Conservation (phyloP, 2,888 invertebrate genomes). For the Ephialtes manifestator region DNA sequence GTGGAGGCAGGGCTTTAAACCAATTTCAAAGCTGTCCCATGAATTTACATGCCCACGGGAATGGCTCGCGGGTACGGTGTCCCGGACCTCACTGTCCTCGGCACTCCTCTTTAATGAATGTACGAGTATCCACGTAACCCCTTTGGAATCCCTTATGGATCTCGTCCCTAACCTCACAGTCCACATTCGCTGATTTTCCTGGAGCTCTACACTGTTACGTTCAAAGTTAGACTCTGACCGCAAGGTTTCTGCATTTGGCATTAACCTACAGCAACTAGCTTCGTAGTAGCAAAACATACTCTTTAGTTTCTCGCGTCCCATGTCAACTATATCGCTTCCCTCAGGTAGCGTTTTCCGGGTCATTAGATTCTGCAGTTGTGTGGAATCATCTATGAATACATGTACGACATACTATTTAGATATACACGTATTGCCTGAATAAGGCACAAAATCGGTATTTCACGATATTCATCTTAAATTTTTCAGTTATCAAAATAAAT, state of each 20-base stretch:
- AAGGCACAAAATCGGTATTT: too few relatives aligned
- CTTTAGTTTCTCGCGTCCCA: neutral
- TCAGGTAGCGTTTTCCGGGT: constrained; percentile 16
- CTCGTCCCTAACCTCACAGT: constrained; percentile 44
- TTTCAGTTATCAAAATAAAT: too few relatives aligned
- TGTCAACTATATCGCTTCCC: neutral
- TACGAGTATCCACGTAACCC: constrained; percentile 64
- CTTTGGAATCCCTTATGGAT: constrained; percentile 61
- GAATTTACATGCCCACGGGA: constrained; percentile 71
- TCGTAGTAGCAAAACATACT: neutral
- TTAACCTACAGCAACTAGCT: neutral
- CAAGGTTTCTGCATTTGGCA: constrained; percentile 7
- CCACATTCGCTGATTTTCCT: constrained; percentile 37
- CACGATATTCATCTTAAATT: too few relatives aligned
- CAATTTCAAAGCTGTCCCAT: constrained; percentile 71
- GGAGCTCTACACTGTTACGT: neutral
- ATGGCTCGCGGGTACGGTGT: constrained; percentile 33
- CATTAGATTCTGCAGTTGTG: constrained; percentile 32
- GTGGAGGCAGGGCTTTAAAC: constrained; percentile 69
- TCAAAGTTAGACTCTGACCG: constrained; percentile 2
- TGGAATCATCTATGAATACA: neutral
- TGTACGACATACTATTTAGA: too few relatives aligned
- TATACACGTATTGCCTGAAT: too few relatives aligned
- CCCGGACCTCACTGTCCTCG: constrained; percentile 54
- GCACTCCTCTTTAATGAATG: constrained; percentile 68